These are phyloP conservation scores for Etheostoma perlongum DNA, from an alignment of 2,797 vertebrate genomes.

Conservation along the genomic window DNA sequence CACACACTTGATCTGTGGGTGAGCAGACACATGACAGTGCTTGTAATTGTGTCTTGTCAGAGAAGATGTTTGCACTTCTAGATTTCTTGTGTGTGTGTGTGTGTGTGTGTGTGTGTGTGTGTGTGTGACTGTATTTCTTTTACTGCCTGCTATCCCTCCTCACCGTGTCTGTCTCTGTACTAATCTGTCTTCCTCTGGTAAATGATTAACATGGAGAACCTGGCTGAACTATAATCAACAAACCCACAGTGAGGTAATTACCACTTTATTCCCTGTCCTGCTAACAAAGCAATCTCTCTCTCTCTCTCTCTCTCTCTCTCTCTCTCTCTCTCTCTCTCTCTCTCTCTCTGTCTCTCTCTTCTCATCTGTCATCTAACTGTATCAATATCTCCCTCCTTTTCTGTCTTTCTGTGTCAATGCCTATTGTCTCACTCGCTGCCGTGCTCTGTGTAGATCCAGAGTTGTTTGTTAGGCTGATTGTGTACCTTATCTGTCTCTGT, in stretches of 20 bases:
- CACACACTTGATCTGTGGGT: background rate
- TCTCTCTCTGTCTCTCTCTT: background rate
- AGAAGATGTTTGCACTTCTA: constrained; percentile 70
- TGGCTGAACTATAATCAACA: constrained; percentile 86
- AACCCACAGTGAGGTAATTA: constrained; percentile 85
- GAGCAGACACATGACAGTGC: constrained; percentile 35
- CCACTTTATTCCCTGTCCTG: constrained; percentile 78
- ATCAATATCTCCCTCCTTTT: constrained; percentile 53
- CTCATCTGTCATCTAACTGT: constrained; percentile 33
- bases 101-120: constrained; percentile 50
- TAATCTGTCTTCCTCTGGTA: constrained; percentile 79
- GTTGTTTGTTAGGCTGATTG: constrained; percentile 37
- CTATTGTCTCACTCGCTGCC: constrained; percentile 59
- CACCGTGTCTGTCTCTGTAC: constrained; percentile 66
- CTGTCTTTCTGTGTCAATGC: constrained; percentile 40
- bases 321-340: constrained; percentile 7
- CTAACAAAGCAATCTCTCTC: constrained; percentile 73
- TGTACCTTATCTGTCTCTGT: constrained; percentile 60
- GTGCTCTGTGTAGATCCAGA: constrained; percentile 38
- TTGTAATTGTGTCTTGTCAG: constrained; percentile 72
- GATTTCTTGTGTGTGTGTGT: constrained; percentile 26
- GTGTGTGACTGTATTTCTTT: constrained; percentile 54
- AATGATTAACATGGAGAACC: constrained; percentile 85
- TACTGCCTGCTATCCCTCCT: constrained; percentile 65
- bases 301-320: background rate